A percentile compares a stretch with the other conserved stretches of the same genome.
These are phyloP conservation scores for Parnassius apollo DNA, from an alignment of 2,888 invertebrate species.

Conservation along the genomic window DNA sequence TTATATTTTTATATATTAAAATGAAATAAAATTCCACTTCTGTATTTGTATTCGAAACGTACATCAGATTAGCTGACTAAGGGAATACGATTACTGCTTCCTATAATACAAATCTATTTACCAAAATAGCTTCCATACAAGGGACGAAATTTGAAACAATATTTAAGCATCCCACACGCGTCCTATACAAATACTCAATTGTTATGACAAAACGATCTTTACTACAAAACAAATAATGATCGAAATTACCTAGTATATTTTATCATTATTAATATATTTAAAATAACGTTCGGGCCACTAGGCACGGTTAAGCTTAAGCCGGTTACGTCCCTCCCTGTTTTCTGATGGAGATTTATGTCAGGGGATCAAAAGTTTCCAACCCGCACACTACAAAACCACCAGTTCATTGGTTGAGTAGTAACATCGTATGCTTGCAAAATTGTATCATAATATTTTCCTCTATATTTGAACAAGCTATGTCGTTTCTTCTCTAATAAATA, in stretches of 20 bases:
- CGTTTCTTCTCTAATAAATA: constrained; percentile 55
- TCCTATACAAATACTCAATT: constrained; percentile 49
- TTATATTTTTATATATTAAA: no score
- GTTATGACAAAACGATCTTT: constrained; percentile 67
- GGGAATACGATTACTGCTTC: constrained; percentile 61
- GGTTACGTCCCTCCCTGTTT: constrained; percentile 79
- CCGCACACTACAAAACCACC: constrained; percentile 52
- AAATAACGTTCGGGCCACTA: constrained; percentile 73
- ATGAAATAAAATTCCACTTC: constrained; percentile 2
- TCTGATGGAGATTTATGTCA: constrained; percentile 81
- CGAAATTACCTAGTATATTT: constrained; percentile 75
- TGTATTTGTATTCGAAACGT: constrained; percentile 23
- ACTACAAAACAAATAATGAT: constrained; percentile 67
- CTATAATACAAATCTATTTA: constrained; percentile 70
- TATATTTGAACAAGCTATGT: constrained; percentile 59
- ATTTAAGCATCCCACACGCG: constrained; percentile 57
- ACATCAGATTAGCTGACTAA: constrained; percentile 52
- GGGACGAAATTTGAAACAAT: constrained; percentile 71
- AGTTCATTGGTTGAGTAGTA: constrained; percentile 29
- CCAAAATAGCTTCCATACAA: constrained; percentile 51
- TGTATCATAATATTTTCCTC: constrained; percentile 49
- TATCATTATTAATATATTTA: constrained; percentile 79
- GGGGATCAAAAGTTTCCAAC: constrained; percentile 79
- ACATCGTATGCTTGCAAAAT: constrained; percentile 38
- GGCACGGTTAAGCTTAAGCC: constrained; percentile 80